A percentile compares a stretch with the other conserved stretches of the same genome.
These are phyloP conservation scores for Physocephala rufipes DNA, from an alignment of 2,888 invertebrate species.

Conservation along the genomic window DNA sequence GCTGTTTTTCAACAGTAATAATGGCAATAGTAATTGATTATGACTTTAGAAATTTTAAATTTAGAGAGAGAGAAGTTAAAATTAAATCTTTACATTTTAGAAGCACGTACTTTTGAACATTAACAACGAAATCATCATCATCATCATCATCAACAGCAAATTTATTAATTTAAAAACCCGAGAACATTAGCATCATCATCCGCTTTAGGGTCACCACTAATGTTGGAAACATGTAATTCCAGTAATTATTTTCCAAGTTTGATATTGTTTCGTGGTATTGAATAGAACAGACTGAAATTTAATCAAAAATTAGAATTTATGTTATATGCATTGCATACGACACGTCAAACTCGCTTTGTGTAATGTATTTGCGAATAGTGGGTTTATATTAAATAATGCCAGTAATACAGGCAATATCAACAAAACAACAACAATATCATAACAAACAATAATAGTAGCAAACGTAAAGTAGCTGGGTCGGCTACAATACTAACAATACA, in stretches of 20 bases:
- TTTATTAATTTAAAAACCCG: too few relatives aligned
- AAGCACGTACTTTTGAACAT: too few relatives aligned
- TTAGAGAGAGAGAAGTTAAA: too few relatives aligned
- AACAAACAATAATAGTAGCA: neutral
- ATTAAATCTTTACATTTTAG: too few relatives aligned
- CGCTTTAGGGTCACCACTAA: neutral
- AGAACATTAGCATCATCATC: too few relatives aligned
- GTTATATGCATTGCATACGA: neutral
- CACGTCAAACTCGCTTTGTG: neutral
- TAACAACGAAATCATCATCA: too few relatives aligned
- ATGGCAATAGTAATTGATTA: too few relatives aligned
- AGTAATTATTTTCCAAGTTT: constrained; percentile 1
- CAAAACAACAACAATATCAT: neutral
- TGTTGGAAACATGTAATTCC: neutral
- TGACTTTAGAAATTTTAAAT: too few relatives aligned
- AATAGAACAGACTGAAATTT: constrained; percentile 6
- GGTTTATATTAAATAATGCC: neutral
- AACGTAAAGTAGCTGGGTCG: too few relatives aligned
- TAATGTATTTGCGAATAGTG: neutral
- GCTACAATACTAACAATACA: too few relatives aligned
- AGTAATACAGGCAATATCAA: neutral
- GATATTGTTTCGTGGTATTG: neutral
- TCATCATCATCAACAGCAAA: too few relatives aligned
- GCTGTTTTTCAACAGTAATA: neutral
- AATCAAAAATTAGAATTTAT: constrained; percentile 1